Conservation (phyloP, 2,797 vertebrate genomes). For the Paramormyrops hopkinsi region DNA sequence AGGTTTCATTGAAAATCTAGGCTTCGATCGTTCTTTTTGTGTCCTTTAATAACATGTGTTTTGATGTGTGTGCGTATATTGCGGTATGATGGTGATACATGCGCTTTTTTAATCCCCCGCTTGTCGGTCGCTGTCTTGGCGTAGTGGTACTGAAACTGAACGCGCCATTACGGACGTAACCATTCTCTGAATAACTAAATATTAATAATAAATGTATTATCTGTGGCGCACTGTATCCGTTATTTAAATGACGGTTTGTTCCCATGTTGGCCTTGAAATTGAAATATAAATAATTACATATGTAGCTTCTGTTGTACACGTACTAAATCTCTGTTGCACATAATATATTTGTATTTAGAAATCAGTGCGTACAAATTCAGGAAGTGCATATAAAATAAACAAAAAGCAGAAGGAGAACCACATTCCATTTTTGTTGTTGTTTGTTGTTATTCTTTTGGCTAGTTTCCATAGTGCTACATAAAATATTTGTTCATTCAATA, state of each 20-base stretch:
- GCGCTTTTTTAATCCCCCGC: background rate
- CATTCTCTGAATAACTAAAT: background rate
- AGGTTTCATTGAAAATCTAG: slow-evolving; percentile 20
- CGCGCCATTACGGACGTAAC: background rate
- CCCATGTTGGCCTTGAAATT: background rate
- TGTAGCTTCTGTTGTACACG: background rate
- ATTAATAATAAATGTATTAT: background rate
- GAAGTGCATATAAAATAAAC: background rate
- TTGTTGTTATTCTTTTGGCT: background rate
- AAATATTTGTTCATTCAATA: background rate
- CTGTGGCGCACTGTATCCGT: background rate
- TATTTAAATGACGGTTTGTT: background rate
- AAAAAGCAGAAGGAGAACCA: background rate
- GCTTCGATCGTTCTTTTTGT: slow-evolving; percentile 5
- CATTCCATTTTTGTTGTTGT: background rate
- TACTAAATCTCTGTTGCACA: background rate
- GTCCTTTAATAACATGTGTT: background rate
- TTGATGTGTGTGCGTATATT: background rate
- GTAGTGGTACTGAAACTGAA: slow-evolving; percentile 52
- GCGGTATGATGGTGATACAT: background rate
- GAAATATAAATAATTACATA: background rate
- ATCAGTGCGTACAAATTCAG: background rate
- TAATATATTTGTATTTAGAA: background rate
- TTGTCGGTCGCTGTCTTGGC: slow-evolving; percentile 46
- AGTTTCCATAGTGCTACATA: background rate